Percentiles rank a stretch among this genome's conserved stretches.
Evolutionary conservation across 2,797 vertebrate genomes (phyloP).

Genomic region (Caiman crocodilus): DNA sequence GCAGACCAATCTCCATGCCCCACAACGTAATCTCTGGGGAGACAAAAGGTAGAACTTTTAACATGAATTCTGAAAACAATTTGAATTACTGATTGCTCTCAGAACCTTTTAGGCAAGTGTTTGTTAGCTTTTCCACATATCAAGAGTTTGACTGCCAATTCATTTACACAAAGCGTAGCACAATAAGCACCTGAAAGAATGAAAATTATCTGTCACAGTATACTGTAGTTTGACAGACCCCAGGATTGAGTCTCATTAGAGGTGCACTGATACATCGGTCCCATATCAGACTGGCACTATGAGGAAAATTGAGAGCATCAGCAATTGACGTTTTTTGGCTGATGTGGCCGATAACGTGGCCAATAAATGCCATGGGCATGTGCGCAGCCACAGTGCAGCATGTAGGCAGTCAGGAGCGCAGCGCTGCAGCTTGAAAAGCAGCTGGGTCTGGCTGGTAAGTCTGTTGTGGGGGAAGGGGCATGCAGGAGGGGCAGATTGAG

Average conservation of each 20-base stretch:
- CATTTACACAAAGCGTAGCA: not conserved
- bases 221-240: not conserved
- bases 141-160: not conserved
- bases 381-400: too few relatives aligned
- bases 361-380: too few relatives aligned
- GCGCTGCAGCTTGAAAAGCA: too few relatives aligned
- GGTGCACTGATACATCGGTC: too few relatives aligned
- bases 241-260: not conserved
- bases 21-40: slow-evolving; percentile 88
- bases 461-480: too few relatives aligned
- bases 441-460: too few relatives aligned
- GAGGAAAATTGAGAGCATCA: too few relatives aligned
- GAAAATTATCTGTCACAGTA: not conserved
- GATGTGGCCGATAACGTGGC: too few relatives aligned
- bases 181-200: not conserved
- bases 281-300: too few relatives aligned
- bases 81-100: not conserved
- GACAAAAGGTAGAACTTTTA: not conserved
- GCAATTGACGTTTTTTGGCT: too few relatives aligned
- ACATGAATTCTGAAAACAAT: fast-evolving
- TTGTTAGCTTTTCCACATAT: not conserved
- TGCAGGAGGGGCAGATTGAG: too few relatives aligned
- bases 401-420: too few relatives aligned
- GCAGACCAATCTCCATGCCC: slow-evolving; percentile 90
- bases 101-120: not conserved